Evolutionary conservation across 2,113 vertebrate species (phyloP).

Genomic region (Alaudala cheleensis): DNA sequence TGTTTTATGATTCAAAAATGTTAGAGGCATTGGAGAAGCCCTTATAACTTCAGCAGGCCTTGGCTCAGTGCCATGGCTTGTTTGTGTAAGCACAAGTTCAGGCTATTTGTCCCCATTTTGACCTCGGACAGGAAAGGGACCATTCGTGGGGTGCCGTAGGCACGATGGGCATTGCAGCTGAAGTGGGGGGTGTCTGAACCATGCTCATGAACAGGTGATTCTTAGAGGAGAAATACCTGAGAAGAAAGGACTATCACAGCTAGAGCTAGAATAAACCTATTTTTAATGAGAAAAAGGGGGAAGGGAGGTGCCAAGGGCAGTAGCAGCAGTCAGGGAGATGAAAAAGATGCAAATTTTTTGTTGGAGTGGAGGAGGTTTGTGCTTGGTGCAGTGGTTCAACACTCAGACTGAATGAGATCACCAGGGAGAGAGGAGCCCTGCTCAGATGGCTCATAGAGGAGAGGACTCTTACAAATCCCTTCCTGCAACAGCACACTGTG

Average conservation of each 20-base stretch:
- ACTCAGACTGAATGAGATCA: background rate
- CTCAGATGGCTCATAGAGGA: background rate
- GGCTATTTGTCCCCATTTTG: background rate
- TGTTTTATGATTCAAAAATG: background rate
- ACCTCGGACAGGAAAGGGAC: background rate
- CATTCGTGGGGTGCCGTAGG: accelerated
- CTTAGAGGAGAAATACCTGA: background rate
- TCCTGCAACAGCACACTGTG: background rate
- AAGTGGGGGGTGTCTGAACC: background rate
- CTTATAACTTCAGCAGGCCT: background rate
- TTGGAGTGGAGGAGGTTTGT: background rate
- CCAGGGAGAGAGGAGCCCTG: background rate
- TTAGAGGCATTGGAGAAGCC: background rate
- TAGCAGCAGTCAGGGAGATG: background rate
- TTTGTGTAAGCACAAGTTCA: background rate
- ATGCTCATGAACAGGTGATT: accelerated
- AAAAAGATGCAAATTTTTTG: background rate
- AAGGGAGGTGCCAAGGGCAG: background rate
- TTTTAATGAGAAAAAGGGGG: background rate
- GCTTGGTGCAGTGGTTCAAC: background rate
- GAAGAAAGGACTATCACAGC: background rate
- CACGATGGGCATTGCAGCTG: background rate
- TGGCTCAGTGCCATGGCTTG: background rate
- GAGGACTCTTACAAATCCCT: background rate
- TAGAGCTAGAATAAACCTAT: background rate